Evolutionary conservation across 92 coral and sea anemone species (phyloP).

Genomic region (Palythoa grandis): DNA sequence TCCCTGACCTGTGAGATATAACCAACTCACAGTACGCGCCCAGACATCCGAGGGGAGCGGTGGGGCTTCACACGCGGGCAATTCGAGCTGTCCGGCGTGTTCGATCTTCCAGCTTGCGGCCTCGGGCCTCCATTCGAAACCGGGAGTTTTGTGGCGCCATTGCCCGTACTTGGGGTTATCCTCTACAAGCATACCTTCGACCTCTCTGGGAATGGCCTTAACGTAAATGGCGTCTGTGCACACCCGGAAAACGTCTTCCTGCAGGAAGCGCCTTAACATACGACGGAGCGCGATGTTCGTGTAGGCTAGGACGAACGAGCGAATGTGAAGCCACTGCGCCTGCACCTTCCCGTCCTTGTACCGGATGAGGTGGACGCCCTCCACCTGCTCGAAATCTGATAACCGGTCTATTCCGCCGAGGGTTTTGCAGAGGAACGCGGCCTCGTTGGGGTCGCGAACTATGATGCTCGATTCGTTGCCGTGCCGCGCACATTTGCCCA

Average conservation of each 20-base stretch:
- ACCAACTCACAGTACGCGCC: too few relatives aligned
- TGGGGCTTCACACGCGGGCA: constrained; percentile 31
- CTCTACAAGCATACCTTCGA: constrained; percentile 36
- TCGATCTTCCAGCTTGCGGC: constrained; percentile 40
- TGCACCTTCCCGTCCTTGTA: constrained; percentile 7
- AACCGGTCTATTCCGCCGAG: constrained; percentile 33
- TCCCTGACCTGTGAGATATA: constrained; percentile 49
- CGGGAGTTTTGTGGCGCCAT: constrained; percentile 34
- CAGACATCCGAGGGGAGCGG: too few relatives aligned
- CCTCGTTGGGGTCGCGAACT: constrained; percentile 26
- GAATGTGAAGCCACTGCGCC: constrained; percentile 23
- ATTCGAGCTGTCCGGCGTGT: background rate
- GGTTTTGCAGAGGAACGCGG: constrained; percentile 18
- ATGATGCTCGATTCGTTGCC: background rate
- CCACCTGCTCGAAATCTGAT: constrained; percentile 40
- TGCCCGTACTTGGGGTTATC: constrained; percentile 31
- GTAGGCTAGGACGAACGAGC: constrained; percentile 8
- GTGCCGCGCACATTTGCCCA: constrained; percentile 19
- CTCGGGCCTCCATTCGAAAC: constrained; percentile 29
- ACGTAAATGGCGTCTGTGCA: constrained; percentile 64
- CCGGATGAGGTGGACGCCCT: constrained; percentile 31
- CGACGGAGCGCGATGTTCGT: constrained; percentile 35
- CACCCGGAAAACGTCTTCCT: constrained; percentile 49
- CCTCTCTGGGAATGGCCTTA: constrained; percentile 31
- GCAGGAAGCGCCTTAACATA: constrained; percentile 55